phyloP scores from a whole-genome alignment of 1,140 invertebrate genomes.

The Microplitis mediator region DNA sequence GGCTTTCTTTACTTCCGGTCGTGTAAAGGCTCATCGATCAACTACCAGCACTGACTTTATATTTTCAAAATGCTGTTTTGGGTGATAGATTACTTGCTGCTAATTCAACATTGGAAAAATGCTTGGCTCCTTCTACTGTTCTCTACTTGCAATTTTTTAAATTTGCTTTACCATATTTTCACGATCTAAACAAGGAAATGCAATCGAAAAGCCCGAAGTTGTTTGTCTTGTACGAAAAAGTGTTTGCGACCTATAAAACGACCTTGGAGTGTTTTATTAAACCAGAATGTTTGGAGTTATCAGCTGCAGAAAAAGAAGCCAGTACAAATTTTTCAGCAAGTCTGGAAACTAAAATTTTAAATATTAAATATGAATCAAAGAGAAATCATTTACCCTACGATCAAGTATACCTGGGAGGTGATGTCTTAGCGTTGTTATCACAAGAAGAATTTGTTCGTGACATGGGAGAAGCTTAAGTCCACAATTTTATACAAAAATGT shows the following conservation, averaged over 20 bases:
- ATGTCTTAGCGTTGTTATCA: slow-evolving; percentile 19
- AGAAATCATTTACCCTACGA: slow-evolving; percentile 17
- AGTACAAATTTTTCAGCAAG: background rate
- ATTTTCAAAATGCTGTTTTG: slow-evolving; percentile 25
- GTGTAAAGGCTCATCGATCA: slow-evolving; percentile 30
- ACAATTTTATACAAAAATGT: slow-evolving; percentile 25
- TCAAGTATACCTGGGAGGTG: slow-evolving; percentile 29
- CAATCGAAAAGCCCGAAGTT: slow-evolving; percentile 32
- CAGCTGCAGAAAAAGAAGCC: background rate
- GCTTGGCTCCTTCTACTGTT: background rate
- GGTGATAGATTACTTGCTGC: slow-evolving; percentile 21
- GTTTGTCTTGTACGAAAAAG: slow-evolving; percentile 25
- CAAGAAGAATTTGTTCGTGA: slow-evolving; percentile 1
- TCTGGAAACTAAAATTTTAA: background rate
- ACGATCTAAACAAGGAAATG: slow-evolving; percentile 27
- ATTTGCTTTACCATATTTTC: slow-evolving; percentile 19
- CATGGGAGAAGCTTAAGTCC: background rate
- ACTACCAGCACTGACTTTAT: slow-evolving; percentile 25
- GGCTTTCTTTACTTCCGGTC: slow-evolving; percentile 26
- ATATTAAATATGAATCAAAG: slow-evolving; percentile 23
- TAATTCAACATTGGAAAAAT: slow-evolving; percentile 15
- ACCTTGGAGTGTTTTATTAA: slow-evolving; percentile 33
- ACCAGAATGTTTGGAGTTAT: slow-evolving; percentile 15
- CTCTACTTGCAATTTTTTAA: slow-evolving; percentile 26
- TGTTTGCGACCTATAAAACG: slow-evolving; percentile 21